A percentile compares a stretch with the other conserved stretches of the same genome.
These are phyloP conservation scores for Calameuta filiformis DNA, from an alignment of 2,888 invertebrate genomes.

Conservation along the genomic window DNA sequence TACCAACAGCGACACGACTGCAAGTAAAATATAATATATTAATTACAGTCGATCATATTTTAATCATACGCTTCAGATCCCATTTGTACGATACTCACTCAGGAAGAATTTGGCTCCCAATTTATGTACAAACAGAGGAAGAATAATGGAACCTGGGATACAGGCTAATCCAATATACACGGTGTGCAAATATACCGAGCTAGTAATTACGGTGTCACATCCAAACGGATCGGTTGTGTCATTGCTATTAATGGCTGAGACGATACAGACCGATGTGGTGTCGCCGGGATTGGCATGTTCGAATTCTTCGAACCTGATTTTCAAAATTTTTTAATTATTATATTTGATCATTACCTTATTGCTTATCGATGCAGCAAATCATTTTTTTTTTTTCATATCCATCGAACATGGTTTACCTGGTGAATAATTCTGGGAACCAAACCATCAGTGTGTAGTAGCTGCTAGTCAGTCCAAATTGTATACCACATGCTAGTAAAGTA, in stretches of 20 bases:
- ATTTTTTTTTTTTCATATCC: background rate
- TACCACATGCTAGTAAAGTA: constrained; percentile 80
- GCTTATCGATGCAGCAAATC: background rate
- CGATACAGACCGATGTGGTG: constrained; percentile 81
- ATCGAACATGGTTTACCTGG: constrained; percentile 40
- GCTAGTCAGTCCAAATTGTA: constrained; percentile 86
- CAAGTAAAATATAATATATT: constrained; percentile 31
- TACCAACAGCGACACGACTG: constrained; percentile 81
- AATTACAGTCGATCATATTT: background rate
- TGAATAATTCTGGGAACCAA: constrained; percentile 91
- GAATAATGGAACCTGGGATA: constrained; percentile 82
- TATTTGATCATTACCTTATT: background rate
- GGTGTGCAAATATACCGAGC: constrained; percentile 79
- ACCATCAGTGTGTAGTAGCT: constrained; percentile 93
- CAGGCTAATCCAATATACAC: constrained; percentile 84
- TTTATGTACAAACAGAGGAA: constrained; percentile 82
- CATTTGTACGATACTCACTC: constrained; percentile 69
- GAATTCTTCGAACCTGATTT: constrained; percentile 81
- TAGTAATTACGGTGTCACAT: constrained; percentile 74
- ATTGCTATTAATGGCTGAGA: constrained; percentile 71
- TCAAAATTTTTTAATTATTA: background rate
- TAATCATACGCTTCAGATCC: background rate
- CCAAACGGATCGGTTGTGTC: constrained; percentile 68
- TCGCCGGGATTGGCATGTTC: constrained; percentile 75
- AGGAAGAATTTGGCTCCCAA: constrained; percentile 86